phyloP scores from a whole-genome alignment of 2,113 vertebrate species.

The Labrus mixtus region DNA sequence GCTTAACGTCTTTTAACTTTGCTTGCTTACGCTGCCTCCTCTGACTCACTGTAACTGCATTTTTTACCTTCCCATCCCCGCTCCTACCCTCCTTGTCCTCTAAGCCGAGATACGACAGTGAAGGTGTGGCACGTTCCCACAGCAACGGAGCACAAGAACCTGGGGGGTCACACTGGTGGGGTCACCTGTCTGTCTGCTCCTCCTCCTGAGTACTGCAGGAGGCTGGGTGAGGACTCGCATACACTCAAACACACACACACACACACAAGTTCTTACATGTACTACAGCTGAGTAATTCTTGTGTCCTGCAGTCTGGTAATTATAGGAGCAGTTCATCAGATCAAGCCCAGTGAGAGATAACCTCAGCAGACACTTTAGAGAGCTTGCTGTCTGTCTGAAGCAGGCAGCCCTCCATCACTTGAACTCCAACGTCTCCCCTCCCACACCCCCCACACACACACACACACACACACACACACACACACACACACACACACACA shows the following conservation, averaged over 20 bases:
- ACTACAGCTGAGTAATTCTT: constrained; percentile 50
- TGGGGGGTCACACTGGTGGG: constrained; percentile 86
- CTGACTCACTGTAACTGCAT: not conserved
- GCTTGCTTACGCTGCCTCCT: constrained; percentile 26
- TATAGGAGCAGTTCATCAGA: constrained; percentile 75
- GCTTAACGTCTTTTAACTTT: constrained; percentile 53
- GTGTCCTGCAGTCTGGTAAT: constrained; percentile 67
- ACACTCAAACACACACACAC: constrained; percentile 19
- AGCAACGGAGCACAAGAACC: constrained; percentile 84
- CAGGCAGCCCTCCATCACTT: constrained; percentile 64
- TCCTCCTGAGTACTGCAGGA: constrained; percentile 82
- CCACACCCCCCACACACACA: constrained; percentile 40
- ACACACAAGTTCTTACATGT: constrained; percentile 8
- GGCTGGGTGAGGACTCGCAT: constrained; percentile 74
- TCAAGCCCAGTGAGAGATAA: constrained; percentile 62
- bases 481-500: constrained; percentile 6
- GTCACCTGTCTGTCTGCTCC: constrained; percentile 84
- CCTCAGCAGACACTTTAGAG: constrained; percentile 65
- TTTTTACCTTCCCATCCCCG: not conserved
- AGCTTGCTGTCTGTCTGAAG: constrained; percentile 62
- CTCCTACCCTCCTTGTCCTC: not conserved
- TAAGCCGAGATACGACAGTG: constrained; percentile 85
- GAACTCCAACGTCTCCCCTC: constrained; percentile 52
- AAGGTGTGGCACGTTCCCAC: constrained; percentile 89
- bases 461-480: not conserved